Base-by-base conservation (phyloP, 2,113 vertebrate species). In the Triplophysa rosa region DNA sequence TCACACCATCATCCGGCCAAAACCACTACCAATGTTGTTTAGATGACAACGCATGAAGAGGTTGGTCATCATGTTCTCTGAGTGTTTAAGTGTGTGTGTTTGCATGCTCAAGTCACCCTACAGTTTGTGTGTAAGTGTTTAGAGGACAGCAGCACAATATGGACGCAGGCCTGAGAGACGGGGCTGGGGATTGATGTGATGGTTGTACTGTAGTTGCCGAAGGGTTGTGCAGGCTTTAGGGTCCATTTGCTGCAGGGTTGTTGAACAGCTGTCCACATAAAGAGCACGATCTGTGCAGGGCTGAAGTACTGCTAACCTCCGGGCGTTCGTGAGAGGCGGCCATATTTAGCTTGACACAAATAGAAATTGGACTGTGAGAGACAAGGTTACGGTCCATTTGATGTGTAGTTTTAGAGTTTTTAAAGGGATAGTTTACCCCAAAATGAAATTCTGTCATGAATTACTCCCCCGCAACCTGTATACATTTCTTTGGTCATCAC, bases 141-240 rank as follows among this genome's bases (percentile, higher is more conserved):
- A 47, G 56, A 17, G 59, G 59, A 62, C 40, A 73, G 29, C 56
- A 47, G 42, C 23, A 64, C 58, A 63, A 75, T 75, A 75, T 75
- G 42, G 42, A 42, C n/a, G 40, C 33, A 59, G 33, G 37, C 59
- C 37, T 49, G 72, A 75, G 8, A 47, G 72, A 63, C 10, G 49
- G 14, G 59, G 42, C 2, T 67, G 84, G 80, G 78, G 85, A 87
- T 86, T 89, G 82, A 89, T 84, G 86, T 84, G 80, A 87, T 63
- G 58, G 64, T 40, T 64, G 59, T 17, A 17, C 49, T 52, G 13
- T 29, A 49, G 14, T 23, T 47, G 14, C 56, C 61, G 13, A 62
- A 62, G 71, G 71, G 33, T 33, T 75, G 21, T 29, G 24, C 21
- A 45, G 40, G 72, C 72, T 64, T 64, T 64, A 49, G 72, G 70